These are phyloP conservation scores for Limnephilus marmoratus DNA, from an alignment of 2,888 invertebrate genomes.

Conservation along the genomic window DNA sequence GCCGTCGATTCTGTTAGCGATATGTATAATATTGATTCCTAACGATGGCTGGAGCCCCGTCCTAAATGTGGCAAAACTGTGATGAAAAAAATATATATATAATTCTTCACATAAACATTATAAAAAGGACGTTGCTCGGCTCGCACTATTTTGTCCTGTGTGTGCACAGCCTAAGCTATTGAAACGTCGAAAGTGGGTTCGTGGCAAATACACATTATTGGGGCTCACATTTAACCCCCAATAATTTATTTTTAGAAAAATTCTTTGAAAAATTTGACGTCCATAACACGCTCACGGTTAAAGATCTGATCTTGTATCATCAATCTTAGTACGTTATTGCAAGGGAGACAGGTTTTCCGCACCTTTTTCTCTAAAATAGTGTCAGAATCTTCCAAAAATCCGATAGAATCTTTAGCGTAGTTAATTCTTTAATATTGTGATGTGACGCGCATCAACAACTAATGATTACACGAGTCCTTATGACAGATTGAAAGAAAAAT, in stretches of 20 bases:
- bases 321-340: neutral
- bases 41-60: no score
- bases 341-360: neutral
- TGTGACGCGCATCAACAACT: neutral
- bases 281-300: neutral
- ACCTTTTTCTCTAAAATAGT: neutral
- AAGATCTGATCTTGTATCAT: neutral
- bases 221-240: neutral
- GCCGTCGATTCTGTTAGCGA: no score
- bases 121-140: no score
- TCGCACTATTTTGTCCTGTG: no score
- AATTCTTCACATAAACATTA: no score
- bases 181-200: neutral
- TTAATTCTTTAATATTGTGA: neutral
- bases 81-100: no score
- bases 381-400: neutral
- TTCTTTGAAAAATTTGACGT: neutral
- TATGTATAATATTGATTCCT: no score
- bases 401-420: neutral
- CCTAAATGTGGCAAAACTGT: no score
- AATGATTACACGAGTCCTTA: neutral
- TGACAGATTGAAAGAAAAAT: neutral
- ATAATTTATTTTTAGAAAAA: neutral
- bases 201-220: neutral
- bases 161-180: neutral